Evolutionary conservation across 2,888 invertebrate species (phyloP).

Genomic region (Dryobotodes eremita): DNA sequence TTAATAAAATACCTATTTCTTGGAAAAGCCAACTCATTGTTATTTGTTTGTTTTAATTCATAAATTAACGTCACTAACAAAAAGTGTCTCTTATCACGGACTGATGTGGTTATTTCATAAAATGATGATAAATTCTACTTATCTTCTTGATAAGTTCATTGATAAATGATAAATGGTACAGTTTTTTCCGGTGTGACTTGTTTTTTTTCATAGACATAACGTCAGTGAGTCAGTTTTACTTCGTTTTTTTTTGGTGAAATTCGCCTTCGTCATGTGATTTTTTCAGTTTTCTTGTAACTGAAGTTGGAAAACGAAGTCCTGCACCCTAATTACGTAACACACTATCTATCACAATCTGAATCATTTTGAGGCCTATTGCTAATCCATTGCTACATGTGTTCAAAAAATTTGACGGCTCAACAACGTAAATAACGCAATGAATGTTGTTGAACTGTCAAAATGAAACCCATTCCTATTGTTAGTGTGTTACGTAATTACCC

Average conservation of each 20-base stretch:
- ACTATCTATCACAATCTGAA: too few relatives aligned
- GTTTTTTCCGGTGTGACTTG: constrained; percentile 36
- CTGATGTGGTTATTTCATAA: constrained; percentile 26
- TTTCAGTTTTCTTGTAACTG: too few relatives aligned
- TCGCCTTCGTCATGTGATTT: too few relatives aligned
- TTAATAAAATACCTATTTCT: constrained; percentile 5
- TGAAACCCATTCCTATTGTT: too few relatives aligned
- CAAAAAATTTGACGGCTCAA: too few relatives aligned
- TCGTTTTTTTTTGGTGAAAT: neutral
- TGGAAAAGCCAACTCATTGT: constrained; percentile 9
- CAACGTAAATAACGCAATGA: too few relatives aligned
- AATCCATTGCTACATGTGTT: too few relatives aligned
- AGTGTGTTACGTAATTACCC: too few relatives aligned
- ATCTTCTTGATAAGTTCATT: constrained; percentile 29
- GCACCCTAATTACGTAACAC: too few relatives aligned
- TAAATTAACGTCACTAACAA: constrained; percentile 5
- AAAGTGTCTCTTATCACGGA: neutral
- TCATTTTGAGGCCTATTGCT: too few relatives aligned
- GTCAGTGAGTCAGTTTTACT: constrained; percentile 19
- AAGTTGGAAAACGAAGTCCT: too few relatives aligned
- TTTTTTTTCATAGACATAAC: neutral
- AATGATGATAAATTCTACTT: constrained; percentile 8
- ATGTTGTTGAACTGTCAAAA: too few relatives aligned
- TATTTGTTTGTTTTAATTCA: constrained; percentile 31
- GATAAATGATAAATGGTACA: constrained; percentile 22